Base-by-base conservation (phyloP, 2,113 vertebrate species). In the Crotalus helleri region DNA sequence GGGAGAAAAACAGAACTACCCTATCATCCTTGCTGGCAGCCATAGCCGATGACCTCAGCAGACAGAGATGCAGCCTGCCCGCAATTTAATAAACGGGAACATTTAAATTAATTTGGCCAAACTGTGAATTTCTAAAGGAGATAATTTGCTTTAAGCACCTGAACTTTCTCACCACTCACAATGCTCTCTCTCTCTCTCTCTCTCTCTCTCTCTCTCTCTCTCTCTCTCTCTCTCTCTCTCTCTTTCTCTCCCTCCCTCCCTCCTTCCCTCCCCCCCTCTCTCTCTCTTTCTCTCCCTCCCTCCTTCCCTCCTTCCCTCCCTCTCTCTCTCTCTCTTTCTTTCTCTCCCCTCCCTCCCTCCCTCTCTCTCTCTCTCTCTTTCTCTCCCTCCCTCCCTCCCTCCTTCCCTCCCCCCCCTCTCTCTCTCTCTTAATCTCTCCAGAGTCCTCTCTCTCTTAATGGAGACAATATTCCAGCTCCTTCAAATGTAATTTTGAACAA, bases 31-130 rank as follows among this genome's bases (percentile, higher is more conserved):
- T 85, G 57, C 53, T 58, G 26, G 26, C 51, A 59, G 88, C n/a
- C 53, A 4, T 46, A 33, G 21, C 8, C 17, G 29, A 59, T 90
- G 92, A 90, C 55, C 55, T 61, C 29, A 61, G 29, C 39, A 61
- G 51, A 58, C 29, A 91, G 39, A 33, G 26, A 88, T 74, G 87
- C 91, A 87, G 33, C 57, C 86, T 26, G 26, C 74, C n/a, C 46
- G 4, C 44, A 33, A 57, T 29, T 85, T 57, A 54, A 58, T 90
- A 54, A 17, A 53, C 46, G 44, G n/a, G 59, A 39, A 74, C n/a
- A 44, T 90, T 87, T 53, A 59, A 61, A 61, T 90, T 49, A 90
- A 58, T 59, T 93, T 90, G 92, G 44, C 74, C 88, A 24, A 90
- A 61, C 44, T 39, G 21, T 26, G 64, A 5, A 55, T 74, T 55